phyloP scores from a whole-genome alignment of 2,888 invertebrate species.

The Gordius sp. region DNA sequence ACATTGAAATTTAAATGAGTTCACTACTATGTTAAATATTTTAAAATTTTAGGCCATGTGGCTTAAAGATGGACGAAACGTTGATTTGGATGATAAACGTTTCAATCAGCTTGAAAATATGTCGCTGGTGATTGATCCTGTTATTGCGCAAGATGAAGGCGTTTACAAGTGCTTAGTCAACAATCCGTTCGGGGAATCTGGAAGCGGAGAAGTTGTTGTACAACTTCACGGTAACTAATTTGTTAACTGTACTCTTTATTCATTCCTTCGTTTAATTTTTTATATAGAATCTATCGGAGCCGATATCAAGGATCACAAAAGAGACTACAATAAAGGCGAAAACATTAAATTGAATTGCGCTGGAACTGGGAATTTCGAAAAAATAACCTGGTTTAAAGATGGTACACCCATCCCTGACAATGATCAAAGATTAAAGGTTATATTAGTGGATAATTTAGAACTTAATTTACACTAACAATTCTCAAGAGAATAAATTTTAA shows the following conservation, averaged over 20 bases:
- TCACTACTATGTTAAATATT: too few relatives aligned
- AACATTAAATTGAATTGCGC: slow-evolving; percentile 14
- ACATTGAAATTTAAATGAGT: not conserved
- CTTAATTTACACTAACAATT: too few relatives aligned
- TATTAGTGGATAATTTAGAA: too few relatives aligned
- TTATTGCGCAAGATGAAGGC: slow-evolving; percentile 15
- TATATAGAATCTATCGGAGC: slow-evolving; percentile 16
- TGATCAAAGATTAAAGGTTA: slow-evolving; percentile 2
- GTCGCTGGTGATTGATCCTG: slow-evolving; percentile 16
- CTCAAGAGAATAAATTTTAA: too few relatives aligned
- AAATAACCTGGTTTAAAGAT: slow-evolving; percentile 6
- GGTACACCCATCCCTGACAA: not conserved
- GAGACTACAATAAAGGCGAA: slow-evolving; percentile 12
- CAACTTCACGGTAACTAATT: slow-evolving; percentile 12
- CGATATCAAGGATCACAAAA: not conserved
- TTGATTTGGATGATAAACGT: not conserved
- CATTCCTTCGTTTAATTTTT: not conserved
- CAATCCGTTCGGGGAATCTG: slow-evolving; percentile 11
- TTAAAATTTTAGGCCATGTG: not conserved
- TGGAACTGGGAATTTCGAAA: slow-evolving; percentile 10
- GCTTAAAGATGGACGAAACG: not conserved
- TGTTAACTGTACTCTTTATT: not conserved
- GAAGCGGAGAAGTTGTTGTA: slow-evolving; percentile 11
- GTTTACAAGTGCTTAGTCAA: slow-evolving; percentile 17
- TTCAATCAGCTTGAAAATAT: slow-evolving; percentile 7